Evolutionary conservation across 2,888 invertebrate species (phyloP), one percentile per base, ranked within the genome.

Genomic region (Philereme vetulata): DNA sequence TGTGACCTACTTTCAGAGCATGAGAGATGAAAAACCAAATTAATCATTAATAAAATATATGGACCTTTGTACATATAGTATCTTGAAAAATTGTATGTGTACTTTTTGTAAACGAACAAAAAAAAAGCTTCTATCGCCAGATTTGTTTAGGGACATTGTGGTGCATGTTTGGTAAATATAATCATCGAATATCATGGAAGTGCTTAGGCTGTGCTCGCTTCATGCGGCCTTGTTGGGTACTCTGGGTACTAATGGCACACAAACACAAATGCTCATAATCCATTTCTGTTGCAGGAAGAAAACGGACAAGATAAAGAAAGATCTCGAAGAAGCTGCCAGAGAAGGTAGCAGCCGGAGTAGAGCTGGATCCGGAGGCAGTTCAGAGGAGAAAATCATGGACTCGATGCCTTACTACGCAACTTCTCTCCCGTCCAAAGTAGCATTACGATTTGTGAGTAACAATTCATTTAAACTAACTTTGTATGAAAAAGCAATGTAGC

Each of bases 261-360:
- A 32, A 57, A 7, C 4, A 1, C 7, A 43, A 42, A 43, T 47
- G 49, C 51, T 35, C 54, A 51, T 46, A 21, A n/a, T 43, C 21
- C 3, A 64, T 69, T 34, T 65, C 54, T 64, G 58, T 94, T 93
- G 50, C 93, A 98, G 98, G 88, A 96, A 96, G 93, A 95, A 96
- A 81, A 96, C 96, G 84, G 97, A 96, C 69, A 96, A 96, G 86
- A 93, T 98, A 82, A 96, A 97, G 78, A 96, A 96, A 82, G 98
- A 98, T 77, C 88, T 99, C 50, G 97, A 97, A 86, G 98, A 98
- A 80, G 98, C 98, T 21, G 97, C 97, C 0, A 90, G 94, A 67
- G 96, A 95, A 79, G 96, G 96, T 1, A 82, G 90, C 36, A 86
- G 87, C 65, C 77, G 89, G 48, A 86, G 87, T 71, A 90, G 87